Conservation (phyloP, 2,888 invertebrate species). For the Dolichomitus sp. region DNA sequence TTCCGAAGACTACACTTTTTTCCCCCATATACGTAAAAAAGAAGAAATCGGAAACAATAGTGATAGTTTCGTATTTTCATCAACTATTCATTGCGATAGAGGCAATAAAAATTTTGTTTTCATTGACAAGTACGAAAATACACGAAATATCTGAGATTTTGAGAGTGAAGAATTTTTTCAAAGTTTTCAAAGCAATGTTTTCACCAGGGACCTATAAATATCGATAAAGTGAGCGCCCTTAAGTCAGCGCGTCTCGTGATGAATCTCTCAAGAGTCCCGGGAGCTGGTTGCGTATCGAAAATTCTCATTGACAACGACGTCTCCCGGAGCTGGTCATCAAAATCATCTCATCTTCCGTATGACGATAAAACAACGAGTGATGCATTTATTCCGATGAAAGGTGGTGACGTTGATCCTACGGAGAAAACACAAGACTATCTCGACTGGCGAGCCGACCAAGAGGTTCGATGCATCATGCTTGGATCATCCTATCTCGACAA, state of each 20-base stretch:
- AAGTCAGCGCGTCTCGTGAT: constrained; percentile 76
- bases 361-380: neutral
- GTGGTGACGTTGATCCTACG: neutral
- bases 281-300: constrained; percentile 18
- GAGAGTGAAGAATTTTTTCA: neutral
- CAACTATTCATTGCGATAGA: too few relatives aligned
- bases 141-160: too few relatives aligned
- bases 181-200: neutral
- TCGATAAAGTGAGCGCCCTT: constrained; percentile 57
- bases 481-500: neutral
- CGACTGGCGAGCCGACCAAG: constrained; percentile 51
- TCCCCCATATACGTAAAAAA: too few relatives aligned
- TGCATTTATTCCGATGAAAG: neutral
- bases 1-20: too few relatives aligned
- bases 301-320: constrained; percentile 46
- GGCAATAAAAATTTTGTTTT: too few relatives aligned
- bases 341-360: neutral
- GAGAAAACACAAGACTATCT: neutral
- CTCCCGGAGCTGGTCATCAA: neutral
- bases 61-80: too few relatives aligned
- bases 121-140: too few relatives aligned
- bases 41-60: too few relatives aligned
- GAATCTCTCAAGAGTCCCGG: constrained; percentile 58
- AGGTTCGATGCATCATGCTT: constrained; percentile 40
- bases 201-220: neutral